These are phyloP conservation scores for Thymelicus lineola DNA, from an alignment of 2,888 invertebrate genomes.

Conservation along the genomic window DNA sequence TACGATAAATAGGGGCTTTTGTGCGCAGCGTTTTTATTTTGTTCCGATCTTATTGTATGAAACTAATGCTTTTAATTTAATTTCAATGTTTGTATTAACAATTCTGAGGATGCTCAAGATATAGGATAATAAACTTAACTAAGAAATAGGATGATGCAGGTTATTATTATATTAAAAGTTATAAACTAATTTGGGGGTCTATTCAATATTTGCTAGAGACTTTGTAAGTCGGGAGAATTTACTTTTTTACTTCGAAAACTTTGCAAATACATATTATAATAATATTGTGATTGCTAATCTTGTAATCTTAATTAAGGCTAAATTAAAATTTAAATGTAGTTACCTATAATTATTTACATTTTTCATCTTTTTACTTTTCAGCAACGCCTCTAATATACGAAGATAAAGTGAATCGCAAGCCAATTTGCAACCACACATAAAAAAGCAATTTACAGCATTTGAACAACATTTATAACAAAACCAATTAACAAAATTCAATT, in stretches of 20 bases:
- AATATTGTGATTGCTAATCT: too few species aligned
- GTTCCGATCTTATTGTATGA: conserved; percentile 78
- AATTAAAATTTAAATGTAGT: too few species aligned
- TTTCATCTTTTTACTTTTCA: too few species aligned
- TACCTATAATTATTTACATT: too few species aligned
- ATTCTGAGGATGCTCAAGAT: conserved; percentile 57
- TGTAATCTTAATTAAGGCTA: too few species aligned
- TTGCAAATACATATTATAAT: too few species aligned
- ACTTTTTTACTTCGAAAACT: too few species aligned
- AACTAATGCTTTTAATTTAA: conserved; percentile 81
- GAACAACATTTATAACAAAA: conserved; percentile 14
- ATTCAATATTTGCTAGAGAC: too few species aligned
- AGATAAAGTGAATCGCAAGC: too few species aligned
- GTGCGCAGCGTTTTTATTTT: conserved; percentile 70
- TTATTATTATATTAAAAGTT: conserved; percentile 3
- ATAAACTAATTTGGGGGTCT: background rate
- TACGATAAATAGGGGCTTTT: conserved; percentile 79
- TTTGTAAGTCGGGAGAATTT: too few species aligned
- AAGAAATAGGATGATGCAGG: background rate
- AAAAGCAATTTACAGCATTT: conserved; percentile 9
- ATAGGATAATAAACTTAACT: conserved; percentile 4
- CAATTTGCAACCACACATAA: background rate
- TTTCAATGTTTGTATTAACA: conserved; percentile 74
- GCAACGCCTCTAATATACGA: too few species aligned
- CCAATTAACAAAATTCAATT: conserved; percentile 38